phyloP scores from a whole-genome alignment of 2,797 vertebrate genomes.

The Podargus strigoides region DNA sequence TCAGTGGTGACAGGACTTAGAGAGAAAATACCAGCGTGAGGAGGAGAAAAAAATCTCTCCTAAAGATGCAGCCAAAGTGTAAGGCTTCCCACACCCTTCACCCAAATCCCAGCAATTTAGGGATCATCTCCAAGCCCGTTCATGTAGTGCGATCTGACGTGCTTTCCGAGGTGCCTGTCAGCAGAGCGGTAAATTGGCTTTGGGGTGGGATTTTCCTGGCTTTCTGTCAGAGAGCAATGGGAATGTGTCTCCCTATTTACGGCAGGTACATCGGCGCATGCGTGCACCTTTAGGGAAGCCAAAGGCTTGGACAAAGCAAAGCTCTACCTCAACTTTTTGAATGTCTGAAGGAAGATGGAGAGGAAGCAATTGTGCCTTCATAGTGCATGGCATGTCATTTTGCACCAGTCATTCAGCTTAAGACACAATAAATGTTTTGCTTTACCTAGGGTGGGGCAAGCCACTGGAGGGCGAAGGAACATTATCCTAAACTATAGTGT shows the following conservation, averaged over 20 bases:
- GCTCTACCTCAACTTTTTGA: not conserved
- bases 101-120: not conserved
- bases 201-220: not conserved
- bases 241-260: not conserved
- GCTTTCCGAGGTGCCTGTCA: not conserved
- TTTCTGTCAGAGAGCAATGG: not conserved
- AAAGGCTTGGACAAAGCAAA: not conserved
- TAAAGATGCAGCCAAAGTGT: not conserved
- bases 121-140: not conserved
- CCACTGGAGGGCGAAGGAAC: not conserved
- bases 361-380: not conserved
- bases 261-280: not conserved
- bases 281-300: not conserved
- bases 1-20: not conserved
- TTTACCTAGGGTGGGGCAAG: not conserved
- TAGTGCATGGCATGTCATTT: accelerated
- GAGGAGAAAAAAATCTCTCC: not conserved
- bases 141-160: accelerated
- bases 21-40: not conserved
- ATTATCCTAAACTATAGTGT: not conserved
- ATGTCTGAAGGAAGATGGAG: not conserved
- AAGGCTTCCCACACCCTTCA: not conserved
- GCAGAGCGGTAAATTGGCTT: not conserved
- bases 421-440: not conserved
- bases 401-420: not conserved